Evolutionary conservation across 2,888 invertebrate species (phyloP), one percentile per base, ranked within the genome.

Genomic region (Drosophila histrio): DNA sequence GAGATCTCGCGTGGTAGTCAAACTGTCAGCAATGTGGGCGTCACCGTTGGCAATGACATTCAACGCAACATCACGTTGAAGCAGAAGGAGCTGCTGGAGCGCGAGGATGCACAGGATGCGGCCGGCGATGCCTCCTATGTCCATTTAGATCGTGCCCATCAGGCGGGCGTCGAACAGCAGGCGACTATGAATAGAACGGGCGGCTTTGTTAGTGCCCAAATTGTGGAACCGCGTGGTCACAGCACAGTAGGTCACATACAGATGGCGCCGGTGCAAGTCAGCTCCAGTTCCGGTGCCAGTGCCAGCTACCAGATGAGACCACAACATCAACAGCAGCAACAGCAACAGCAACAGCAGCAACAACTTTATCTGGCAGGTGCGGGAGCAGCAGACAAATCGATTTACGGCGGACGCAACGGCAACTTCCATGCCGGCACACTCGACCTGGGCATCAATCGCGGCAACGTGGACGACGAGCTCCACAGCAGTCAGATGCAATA

Each of bases 81-180:
- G 63, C 91, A 92, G 68, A 91, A 89, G 70, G 86, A 83, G 60
- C 80, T 87, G 39, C 77, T 91, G 13, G 91, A 91, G 46, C 90
- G 89, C 28, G 91, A 92, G 69, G 91, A 92, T 57, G 85, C 89
- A 44, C 71, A 90, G 34, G 92, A 92, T 54, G 91, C 90, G 2
- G 84, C 91, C 5, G 93, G 93, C 2, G 93, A 93, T 83, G 92
- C 92, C 8, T 93, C 93, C 1, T 88, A 84, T 11, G 87, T 92
- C 2, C 92, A 93, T 32, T 72, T 79, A 34, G 80, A 91, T 62
- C 89, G 93, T 21, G 91, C 91, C 11, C 89, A 91, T 65, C 88
- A 89, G 15, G 91, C 91, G 2, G 88, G 83, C 2, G 79, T 77
- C 7, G 78, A 61, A 1, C 59, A 64, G 3, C 66, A 69, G 34